Conservation (phyloP, 2,113 vertebrate genomes). For the Xenopus borealis region DNA sequence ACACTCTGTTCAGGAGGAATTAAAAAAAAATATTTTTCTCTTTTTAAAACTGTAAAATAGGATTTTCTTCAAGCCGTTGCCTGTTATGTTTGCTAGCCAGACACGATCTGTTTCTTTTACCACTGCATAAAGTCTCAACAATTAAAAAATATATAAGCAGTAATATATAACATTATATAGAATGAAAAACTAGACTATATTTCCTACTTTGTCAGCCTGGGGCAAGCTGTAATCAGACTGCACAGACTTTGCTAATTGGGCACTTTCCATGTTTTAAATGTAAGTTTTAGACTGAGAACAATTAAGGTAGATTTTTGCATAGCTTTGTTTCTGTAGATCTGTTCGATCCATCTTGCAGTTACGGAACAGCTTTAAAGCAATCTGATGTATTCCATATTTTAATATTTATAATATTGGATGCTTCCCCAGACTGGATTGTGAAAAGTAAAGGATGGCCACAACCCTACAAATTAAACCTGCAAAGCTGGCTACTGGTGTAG, state of each 20-base stretch:
- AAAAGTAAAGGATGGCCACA: too few relatives aligned
- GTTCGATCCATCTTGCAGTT: slow-evolving; percentile 20
- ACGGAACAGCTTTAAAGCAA: too few relatives aligned
- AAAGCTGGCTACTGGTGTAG: too few relatives aligned
- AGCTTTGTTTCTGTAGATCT: slow-evolving; percentile 33
- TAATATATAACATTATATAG: slow-evolving; percentile 23
- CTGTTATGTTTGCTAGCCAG: slow-evolving; percentile 13
- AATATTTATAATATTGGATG: too few relatives aligned
- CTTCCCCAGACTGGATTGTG: too few relatives aligned
- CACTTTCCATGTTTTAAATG: slow-evolving; percentile 36
- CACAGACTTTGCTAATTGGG: slow-evolving; percentile 36
- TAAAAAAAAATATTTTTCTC: too few relatives aligned
- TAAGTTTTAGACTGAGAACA: slow-evolving; percentile 41
- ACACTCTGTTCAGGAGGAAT: too few relatives aligned
- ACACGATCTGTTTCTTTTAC: slow-evolving; percentile 33
- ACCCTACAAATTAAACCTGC: too few relatives aligned
- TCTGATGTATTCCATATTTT: too few relatives aligned
- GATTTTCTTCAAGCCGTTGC: slow-evolving; percentile 5
- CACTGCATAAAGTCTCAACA: slow-evolving; percentile 23
- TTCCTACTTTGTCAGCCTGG: slow-evolving; percentile 24
- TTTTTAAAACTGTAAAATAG: slow-evolving; percentile 2
- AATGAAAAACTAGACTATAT: slow-evolving; percentile 30
- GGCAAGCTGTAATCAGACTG: slow-evolving; percentile 21
- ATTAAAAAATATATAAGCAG: slow-evolving; percentile 14
- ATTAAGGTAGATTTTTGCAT: slow-evolving; percentile 39